These are phyloP conservation scores for Itoplectis maculator DNA, from an alignment of 2,888 invertebrate genomes.

Conservation along the genomic window DNA sequence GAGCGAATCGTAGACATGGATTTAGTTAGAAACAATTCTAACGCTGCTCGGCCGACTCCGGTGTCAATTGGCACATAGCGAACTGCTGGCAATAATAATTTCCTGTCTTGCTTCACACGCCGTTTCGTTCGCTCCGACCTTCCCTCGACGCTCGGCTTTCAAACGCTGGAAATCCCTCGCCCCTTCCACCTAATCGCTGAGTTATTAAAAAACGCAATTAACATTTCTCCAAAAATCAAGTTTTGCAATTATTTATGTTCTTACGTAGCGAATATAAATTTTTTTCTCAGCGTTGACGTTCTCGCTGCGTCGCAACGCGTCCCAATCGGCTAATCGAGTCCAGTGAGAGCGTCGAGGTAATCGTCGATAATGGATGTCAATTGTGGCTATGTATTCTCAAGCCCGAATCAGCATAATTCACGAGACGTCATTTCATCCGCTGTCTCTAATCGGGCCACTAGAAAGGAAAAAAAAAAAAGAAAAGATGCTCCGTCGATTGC, in stretches of 20 bases:
- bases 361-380: slow-evolving; percentile 63
- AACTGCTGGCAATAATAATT: too few species aligned
- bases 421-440: slow-evolving; percentile 1
- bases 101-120: not conserved
- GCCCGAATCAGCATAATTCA: slow-evolving; percentile 35
- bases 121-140: not conserved
- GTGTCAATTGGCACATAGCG: not conserved
- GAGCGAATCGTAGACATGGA: too few species aligned
- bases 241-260: too few species aligned
- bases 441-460: slow-evolving; percentile 38
- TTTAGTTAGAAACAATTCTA: too few species aligned
- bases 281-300: not conserved
- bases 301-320: slow-evolving; percentile 8
- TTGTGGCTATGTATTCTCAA: slow-evolving; percentile 34
- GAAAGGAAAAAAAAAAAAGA: slow-evolving; percentile 26
- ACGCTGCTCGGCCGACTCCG: too few species aligned
- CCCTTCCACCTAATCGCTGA: too few species aligned
- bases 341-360: slow-evolving; percentile 38
- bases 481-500: not conserved
- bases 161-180: too few species aligned
- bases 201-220: too few species aligned
- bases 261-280: too few species aligned
- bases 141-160: not conserved
- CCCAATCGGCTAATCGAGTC: slow-evolving; percentile 51
- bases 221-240: too few species aligned